These are phyloP conservation scores for Tachypleus tridentatus DNA, from an alignment of 1,140 invertebrate species.

Conservation along the genomic window DNA sequence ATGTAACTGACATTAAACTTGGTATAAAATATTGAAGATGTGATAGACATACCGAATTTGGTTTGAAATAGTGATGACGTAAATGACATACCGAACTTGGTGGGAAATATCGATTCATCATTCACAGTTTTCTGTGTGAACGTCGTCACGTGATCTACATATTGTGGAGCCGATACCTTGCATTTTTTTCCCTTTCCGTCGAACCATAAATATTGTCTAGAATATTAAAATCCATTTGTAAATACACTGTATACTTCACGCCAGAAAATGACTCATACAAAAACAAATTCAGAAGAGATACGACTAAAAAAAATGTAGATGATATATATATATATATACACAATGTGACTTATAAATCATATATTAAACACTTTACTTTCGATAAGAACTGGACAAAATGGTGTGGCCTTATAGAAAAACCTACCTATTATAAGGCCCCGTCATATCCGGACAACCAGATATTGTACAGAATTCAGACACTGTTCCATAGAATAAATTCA, in stretches of 20 bases:
- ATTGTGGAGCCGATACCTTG: slow-evolving; percentile 90
- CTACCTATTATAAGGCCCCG: slow-evolving; percentile 80
- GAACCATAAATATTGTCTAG: slow-evolving; percentile 91
- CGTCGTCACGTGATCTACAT: slow-evolving; percentile 98
- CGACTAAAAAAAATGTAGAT: too few species aligned
- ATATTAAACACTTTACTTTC: too few species aligned
- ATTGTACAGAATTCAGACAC: slow-evolving; percentile 96
- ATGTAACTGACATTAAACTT: too few species aligned
- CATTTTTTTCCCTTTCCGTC: slow-evolving; percentile 98
- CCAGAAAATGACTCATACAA: too few species aligned
- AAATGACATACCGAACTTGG: slow-evolving; percentile 77
- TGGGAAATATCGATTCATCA: slow-evolving; percentile 94
- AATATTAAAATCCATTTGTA: too few species aligned
- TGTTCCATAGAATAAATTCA: slow-evolving; percentile 93
- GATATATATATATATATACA: too few species aligned
- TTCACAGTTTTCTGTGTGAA: slow-evolving; percentile 93
- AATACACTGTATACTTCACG: too few species aligned
- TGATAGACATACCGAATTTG: too few species aligned
- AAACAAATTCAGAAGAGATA: too few species aligned
- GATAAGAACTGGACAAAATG: too few species aligned
- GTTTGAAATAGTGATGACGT: neutral
- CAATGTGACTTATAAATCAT: too few species aligned
- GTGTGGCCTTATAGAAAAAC: slow-evolving; percentile 20
- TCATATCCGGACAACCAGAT: slow-evolving; percentile 87
- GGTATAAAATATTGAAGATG: too few species aligned